These are phyloP conservation scores for Scytalopus superciliaris DNA, from an alignment of 2,113 vertebrate genomes.

Conservation along the genomic window DNA sequence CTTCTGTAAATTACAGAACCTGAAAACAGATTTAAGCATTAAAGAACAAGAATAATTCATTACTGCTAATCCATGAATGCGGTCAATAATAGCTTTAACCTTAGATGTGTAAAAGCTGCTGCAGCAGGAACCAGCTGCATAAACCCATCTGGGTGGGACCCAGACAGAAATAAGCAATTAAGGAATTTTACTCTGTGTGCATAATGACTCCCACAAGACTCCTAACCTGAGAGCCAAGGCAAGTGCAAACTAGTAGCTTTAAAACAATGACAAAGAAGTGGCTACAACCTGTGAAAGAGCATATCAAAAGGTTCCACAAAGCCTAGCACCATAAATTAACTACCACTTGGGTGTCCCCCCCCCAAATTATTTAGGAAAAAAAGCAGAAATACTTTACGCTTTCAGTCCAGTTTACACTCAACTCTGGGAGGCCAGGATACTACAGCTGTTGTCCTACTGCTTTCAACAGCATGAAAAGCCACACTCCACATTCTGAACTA, in stretches of 20 bases:
- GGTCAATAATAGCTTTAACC: not conserved
- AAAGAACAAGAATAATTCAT: not conserved
- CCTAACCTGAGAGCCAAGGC: not conserved
- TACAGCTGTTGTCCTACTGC: not conserved
- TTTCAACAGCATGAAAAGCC: not conserved
- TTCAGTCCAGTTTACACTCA: not conserved
- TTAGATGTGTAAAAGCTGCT: not conserved
- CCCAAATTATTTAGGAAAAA: not conserved
- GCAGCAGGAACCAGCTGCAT: not conserved
- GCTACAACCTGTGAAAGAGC: not conserved
- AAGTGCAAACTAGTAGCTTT: not conserved
- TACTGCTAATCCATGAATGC: not conserved
- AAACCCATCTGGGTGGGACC: not conserved
- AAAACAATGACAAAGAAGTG: not conserved
- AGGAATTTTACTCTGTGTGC: not conserved
- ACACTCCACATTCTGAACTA: not conserved
- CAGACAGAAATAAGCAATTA: not conserved
- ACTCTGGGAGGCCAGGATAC: not conserved
- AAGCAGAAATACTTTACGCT: not conserved
- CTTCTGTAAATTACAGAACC: not conserved
- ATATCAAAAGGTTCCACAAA: rapidly evolving
- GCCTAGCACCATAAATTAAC: rapidly evolving
- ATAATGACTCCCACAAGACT: too few species aligned
- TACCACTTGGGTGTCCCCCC: not conserved
- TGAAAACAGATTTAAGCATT: not conserved